These are phyloP conservation scores for Macrosteles quadrilineatus DNA, from an alignment of 1,140 invertebrate genomes.

Conservation along the genomic window DNA sequence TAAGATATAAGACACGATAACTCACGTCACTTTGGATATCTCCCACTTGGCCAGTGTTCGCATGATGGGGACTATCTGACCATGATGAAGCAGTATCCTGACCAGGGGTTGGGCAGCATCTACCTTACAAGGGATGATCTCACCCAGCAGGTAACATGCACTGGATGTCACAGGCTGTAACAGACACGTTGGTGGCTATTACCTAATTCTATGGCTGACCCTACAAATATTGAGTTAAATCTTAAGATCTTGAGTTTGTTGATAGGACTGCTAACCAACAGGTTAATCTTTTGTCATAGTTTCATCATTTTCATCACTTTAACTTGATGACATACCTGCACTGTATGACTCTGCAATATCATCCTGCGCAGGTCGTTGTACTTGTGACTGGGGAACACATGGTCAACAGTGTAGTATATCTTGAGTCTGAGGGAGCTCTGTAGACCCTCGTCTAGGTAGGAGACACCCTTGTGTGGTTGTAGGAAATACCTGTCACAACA, in stretches of 20 bases:
- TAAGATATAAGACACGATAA: too few relatives aligned
- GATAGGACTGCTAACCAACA: too few relatives aligned
- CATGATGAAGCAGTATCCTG: slow-evolving; percentile 79
- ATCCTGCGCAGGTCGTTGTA: slow-evolving; percentile 77
- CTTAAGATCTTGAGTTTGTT: too few relatives aligned
- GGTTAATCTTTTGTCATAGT: too few relatives aligned
- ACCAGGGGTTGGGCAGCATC: slow-evolving; percentile 86
- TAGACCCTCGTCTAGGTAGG: slow-evolving; percentile 36
- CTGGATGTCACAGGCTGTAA: slow-evolving; percentile 80
- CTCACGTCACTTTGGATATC: slow-evolving; percentile 85
- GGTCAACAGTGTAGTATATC: slow-evolving; percentile 84
- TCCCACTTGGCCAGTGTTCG: slow-evolving; percentile 78
- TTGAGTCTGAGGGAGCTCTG: slow-evolving; percentile 82
- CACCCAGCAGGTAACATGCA: slow-evolving; percentile 77
- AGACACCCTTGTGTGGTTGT: slow-evolving; percentile 57
- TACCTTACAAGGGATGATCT: slow-evolving; percentile 80
- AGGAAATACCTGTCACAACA: slow-evolving; percentile 74
- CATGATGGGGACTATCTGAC: slow-evolving; percentile 80
- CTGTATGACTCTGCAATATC: slow-evolving; percentile 70
- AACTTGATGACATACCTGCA: slow-evolving; percentile 59
- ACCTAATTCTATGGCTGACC: slow-evolving; percentile 22
- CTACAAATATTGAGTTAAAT: too few relatives aligned
- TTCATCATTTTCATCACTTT: too few relatives aligned
- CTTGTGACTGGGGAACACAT: slow-evolving; percentile 78
- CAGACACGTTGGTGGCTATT: slow-evolving; percentile 34